Evolutionary conservation across 53 echinoderm and acorn worm species (phyloP), one percentile per base, ranked within the genome.

Genomic region (Luidia sarsii): DNA sequence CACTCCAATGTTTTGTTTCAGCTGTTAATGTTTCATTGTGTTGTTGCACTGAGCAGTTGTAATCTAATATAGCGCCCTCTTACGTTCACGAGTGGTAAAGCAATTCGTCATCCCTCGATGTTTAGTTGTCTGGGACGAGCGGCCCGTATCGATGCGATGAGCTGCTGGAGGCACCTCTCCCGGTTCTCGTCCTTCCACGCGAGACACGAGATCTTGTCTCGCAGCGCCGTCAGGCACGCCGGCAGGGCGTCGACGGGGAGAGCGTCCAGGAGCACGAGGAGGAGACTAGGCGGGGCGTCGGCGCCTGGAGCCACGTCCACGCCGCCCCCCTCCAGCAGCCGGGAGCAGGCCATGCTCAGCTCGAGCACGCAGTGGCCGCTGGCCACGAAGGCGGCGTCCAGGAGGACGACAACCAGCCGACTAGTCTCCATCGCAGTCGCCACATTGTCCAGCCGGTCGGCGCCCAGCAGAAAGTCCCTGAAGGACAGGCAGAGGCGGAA

Each of bases 141-240:
- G 4, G 63, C 63, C 35, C 2, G 63, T 13, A 63, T 41, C 6
- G 41, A 41, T 6, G 6, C 41, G 6, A 41, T 41, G 6, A 41
- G 6, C 41, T 68, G 82, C 14, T 37, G 27, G 57, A 57, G 68
- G 34, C 82, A 82, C 46, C 62, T 53, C 1, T 68, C 68, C 54
- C 68, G 65, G 20, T 82, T 65, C 20, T 57, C 30, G 9, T 13
- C 48, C 19, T 48, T 32, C 82, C 82, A 82, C 27, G 67, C 48
- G 10, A 82, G 49, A 39, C 68, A 82, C 34, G 82, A 68, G 2
- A 82, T 67, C 68, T 82, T 82, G 23, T 82, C 68, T 57, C 39
- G 53, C 15, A 82, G 62, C n/a, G 50, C 82, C 38, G 65, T 67
- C 53, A 82, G 41, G 27, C 68, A 68, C 21, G 82, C 24, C 11